Base-by-base conservation (phyloP, 2,888 invertebrate genomes). In the Heliconius ismenius region DNA sequence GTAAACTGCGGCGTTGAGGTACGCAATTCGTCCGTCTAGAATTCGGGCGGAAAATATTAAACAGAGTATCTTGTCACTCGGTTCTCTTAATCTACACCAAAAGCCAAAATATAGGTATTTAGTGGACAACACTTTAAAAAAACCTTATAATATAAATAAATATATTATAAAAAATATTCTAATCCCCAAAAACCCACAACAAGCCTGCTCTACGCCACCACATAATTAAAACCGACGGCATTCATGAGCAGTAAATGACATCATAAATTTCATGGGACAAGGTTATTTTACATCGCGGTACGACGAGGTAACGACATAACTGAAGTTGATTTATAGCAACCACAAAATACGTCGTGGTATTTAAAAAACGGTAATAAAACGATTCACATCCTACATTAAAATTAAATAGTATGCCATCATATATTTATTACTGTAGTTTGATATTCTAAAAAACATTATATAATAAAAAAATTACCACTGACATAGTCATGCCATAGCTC, bases 241-340 rank as follows among this genome's bases (percentile, higher is more conserved):
- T 77, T 78, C 77, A 76, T 73, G 79, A 79, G 73, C 79, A 76
- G 63, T 49, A 73, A 81, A 79, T 88, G 87, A 88, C 86, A 85
- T 88, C 87, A 88, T 84, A 78, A 82, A 82, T 82, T 82, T 82
- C 82, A 80, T 80, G 79, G 83, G 79, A 82, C 89, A 88, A 89
- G 90, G 89, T 79, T 81, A 82, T 76, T 80, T 79, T 79, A 80
- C 72, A 62, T 81, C 81, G 72, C 58, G 75, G 81, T 83, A 24
- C 64, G 32, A 28, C 74, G 69, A 70, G 70, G 67, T 74, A 74
- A 78, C 78, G 77, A 78, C 76, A 80, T 78, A 76, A 78, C 74
- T 78, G 28, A 74, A 73, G 62, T 73, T 75, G 76, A 78, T 73
- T 76, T 76, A 78, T 78, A 72, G 43, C 62, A 73, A 39, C 32